Evolutionary conservation across 2,888 invertebrate genomes (phyloP), one percentile per base, ranked within the genome.

Genomic region (Leptogaster cylindrica): DNA sequence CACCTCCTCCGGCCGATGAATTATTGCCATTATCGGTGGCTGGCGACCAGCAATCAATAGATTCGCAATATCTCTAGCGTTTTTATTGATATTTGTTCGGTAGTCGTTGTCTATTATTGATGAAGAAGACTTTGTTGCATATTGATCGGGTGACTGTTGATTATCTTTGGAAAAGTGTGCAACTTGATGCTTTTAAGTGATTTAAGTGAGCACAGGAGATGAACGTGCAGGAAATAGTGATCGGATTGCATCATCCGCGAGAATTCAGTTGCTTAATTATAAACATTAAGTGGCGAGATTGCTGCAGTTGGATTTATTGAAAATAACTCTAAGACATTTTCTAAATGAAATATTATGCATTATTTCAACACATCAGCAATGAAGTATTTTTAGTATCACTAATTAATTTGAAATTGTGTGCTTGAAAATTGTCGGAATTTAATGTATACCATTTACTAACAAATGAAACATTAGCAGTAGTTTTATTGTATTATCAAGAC

Each of bases 11-110:
- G 10, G 39, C 36, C 23, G 14, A 39, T 55, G 55, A 55, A 55
- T 55, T 36, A 55, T 55, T 55, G 55, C 55, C 39, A 55, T 36
- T 55, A 55, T 55, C 55, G 55, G 16, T 23, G 55, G 31, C 55
- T 55, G 55, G 39, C 55, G 55, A 23, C 5, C 31, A 14, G 23
- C 23, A 55, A 55, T 55, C 55, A 23, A 55, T 55, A 39, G 36
- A 55, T 55, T 55, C 39, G 36, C 55, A 55, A 36, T 55, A 55
- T 55, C 55, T 23, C 55, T 8, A n/a, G 12, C 39, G 20, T 55
- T 55, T 33, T 25, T 33, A 33, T 33, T 55, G 39, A 55, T 36
- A 36, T 52, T 33, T 20, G 18, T 20, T 27, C 16, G 44, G 16
- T 50, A 12, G 39, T 39, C n/a, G 8, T 39, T 16, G 50, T 48